phyloP scores from a whole-genome alignment of 1,140 invertebrate genomes.

The Yoshiicerus persimilis region DNA sequence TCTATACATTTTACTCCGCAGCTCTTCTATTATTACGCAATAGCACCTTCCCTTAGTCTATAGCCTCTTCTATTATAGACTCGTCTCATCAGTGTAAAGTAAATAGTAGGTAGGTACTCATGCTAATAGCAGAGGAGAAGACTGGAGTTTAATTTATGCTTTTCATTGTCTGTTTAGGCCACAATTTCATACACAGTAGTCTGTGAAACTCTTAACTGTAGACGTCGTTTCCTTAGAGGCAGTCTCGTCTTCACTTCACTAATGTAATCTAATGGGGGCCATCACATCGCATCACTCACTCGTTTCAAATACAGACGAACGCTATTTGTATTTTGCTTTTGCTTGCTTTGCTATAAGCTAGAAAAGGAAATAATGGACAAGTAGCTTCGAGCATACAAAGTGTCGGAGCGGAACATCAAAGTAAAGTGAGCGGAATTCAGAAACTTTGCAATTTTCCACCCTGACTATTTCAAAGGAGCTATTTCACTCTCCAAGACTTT shows the following conservation, averaged over 20 bases:
- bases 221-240: background rate
- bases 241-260: background rate
- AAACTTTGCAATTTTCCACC: slow-evolving; percentile 24
- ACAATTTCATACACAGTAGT: background rate
- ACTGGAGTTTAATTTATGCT: background rate
- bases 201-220: background rate
- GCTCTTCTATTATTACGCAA: background rate
- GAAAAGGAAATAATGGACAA: background rate
- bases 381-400: slow-evolving; percentile 18
- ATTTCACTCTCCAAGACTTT: slow-evolving; percentile 3
- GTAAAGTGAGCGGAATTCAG: slow-evolving; percentile 27
- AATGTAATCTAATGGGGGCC: slow-evolving; percentile 18
- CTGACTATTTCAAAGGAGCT: background rate
- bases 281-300: slow-evolving; percentile 1
- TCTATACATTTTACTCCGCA: background rate
- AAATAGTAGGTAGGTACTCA: background rate
- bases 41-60: too few species aligned
- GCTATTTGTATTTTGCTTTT: slow-evolving; percentile 13
- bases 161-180: slow-evolving; percentile 19
- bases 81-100: background rate
- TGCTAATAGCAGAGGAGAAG: background rate
- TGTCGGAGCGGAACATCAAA: slow-evolving; percentile 26
- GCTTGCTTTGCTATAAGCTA: background rate
- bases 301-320: background rate
- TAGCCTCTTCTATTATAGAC: background rate